These are phyloP conservation scores for Siniperca knerii DNA, from an alignment of 2,113 vertebrate species.

Conservation along the genomic window DNA sequence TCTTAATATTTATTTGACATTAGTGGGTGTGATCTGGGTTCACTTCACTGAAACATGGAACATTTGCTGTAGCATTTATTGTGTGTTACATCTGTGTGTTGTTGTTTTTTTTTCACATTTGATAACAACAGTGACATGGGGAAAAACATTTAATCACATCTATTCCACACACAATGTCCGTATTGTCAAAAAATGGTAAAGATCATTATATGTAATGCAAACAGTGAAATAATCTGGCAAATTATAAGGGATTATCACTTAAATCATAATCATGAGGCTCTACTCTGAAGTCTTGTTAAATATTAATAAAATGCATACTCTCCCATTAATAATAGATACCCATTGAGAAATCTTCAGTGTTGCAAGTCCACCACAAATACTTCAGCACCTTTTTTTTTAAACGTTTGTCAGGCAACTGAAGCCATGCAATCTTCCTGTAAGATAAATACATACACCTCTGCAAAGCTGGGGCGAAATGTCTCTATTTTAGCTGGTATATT, in stretches of 20 bases:
- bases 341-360: conserved; percentile 6
- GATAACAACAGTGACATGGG: background rate
- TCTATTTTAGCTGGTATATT: conserved; percentile 1
- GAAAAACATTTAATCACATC: background rate
- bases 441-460: background rate
- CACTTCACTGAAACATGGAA: background rate
- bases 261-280: background rate
- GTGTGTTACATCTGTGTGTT: background rate
- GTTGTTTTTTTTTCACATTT: background rate
- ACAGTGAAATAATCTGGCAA: background rate
- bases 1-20: conserved; percentile 1
- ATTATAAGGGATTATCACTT: background rate
- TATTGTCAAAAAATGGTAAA: background rate
- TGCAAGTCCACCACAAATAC: background rate
- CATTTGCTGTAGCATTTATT: background rate
- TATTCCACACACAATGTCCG: background rate
- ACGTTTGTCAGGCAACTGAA: background rate
- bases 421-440: background rate
- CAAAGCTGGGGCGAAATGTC: background rate
- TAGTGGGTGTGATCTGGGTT: background rate
- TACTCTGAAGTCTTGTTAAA: background rate
- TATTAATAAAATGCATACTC: background rate
- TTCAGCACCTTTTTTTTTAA: background rate
- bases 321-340: conserved; percentile 14
- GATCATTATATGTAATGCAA: background rate